Percentiles rank a stretch among this genome's conserved stretches.
Evolutionary conservation across 1,140 invertebrate genomes (phyloP).

Genomic region (Drosophila neocordata): DNA sequence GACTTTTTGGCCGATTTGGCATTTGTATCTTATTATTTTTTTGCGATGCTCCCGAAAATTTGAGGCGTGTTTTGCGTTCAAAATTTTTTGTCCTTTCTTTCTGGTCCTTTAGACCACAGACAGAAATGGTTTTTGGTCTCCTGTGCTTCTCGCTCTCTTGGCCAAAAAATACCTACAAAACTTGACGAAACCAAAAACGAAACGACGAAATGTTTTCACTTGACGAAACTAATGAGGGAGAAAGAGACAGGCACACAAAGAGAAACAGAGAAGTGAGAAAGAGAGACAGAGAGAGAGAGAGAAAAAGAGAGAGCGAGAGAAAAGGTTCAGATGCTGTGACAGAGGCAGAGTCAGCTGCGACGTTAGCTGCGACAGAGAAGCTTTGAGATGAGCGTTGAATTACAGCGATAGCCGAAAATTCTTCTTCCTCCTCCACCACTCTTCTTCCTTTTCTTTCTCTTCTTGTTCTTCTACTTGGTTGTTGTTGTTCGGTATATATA

Average conservation of each 20-base stretch:
- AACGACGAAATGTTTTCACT: constrained; percentile 71
- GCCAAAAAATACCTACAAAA: constrained; percentile 76
- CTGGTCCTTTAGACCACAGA: constrained; percentile 35
- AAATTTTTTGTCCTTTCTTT: constrained; percentile 39
- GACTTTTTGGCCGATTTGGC: neutral
- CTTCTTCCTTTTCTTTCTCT: constrained; percentile 19
- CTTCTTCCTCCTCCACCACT: constrained; percentile 33
- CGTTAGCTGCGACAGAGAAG: constrained; percentile 16
- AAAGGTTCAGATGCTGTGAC: constrained; percentile 4
- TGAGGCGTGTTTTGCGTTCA: constrained; percentile 10
- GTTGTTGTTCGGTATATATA: constrained; percentile 36
- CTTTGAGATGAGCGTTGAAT: constrained; percentile 67
- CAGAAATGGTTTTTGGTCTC: constrained; percentile 53
- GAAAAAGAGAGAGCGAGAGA: constrained; percentile 12
- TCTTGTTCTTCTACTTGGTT: constrained; percentile 16
- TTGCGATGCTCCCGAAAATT: constrained; percentile 15
- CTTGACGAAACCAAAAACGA: constrained; percentile 62
- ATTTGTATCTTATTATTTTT: neutral
- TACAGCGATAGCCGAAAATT: constrained; percentile 78
- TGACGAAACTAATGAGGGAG: constrained; percentile 56
- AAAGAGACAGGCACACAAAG: constrained; percentile 16
- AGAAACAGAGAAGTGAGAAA: constrained; percentile 12
- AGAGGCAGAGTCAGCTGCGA: constrained; percentile 8
- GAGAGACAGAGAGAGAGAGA: constrained; percentile 17
- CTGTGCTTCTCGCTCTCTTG: constrained; percentile 41